Percentiles rank a stretch among this genome's conserved stretches.
phyloP scores from a whole-genome alignment of 2,797 vertebrate species.

The Sebastes hubbsi region DNA sequence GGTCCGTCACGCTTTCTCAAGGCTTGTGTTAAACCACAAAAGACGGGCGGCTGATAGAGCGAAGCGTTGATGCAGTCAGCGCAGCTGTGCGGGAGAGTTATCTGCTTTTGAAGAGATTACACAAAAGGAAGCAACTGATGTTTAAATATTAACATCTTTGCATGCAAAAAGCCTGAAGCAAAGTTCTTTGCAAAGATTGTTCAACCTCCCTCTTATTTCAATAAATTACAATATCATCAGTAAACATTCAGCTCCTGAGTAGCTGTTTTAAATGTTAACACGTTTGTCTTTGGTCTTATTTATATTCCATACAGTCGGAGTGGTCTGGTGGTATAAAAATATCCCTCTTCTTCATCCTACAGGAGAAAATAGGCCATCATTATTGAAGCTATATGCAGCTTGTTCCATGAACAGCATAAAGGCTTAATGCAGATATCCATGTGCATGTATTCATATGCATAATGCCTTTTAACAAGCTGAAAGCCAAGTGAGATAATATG shows the following conservation, averaged over 20 bases:
- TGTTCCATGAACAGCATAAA: constrained; percentile 34
- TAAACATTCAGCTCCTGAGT: not conserved
- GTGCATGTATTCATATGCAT: constrained; percentile 29
- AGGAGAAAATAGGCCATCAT: constrained; percentile 62
- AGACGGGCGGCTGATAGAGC: constrained; percentile 11
- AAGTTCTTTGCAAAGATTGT: not conserved
- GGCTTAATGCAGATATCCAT: constrained; percentile 39
- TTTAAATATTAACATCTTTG: not conserved
- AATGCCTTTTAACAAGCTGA: constrained; percentile 36
- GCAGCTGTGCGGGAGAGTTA: constrained; percentile 4
- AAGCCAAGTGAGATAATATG: constrained; percentile 45
- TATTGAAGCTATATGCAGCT: constrained; percentile 34
- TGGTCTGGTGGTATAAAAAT: constrained; percentile 52
- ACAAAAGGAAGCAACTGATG: not conserved
- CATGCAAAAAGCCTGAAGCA: not conserved
- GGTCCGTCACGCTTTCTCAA: constrained; percentile 27
- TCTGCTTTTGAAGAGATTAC: not conserved
- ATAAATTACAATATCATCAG: not conserved
- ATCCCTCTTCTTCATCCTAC: constrained; percentile 53
- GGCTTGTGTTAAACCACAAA: constrained; percentile 23
- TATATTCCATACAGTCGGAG: constrained; percentile 31
- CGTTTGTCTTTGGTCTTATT: constrained; percentile 55
- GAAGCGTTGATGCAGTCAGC: not conserved
- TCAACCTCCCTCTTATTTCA: not conserved
- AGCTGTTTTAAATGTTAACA: constrained; percentile 36